Evolutionary conservation across 2,888 invertebrate genomes (phyloP).

Genomic region (Atethmia centrago): DNA sequence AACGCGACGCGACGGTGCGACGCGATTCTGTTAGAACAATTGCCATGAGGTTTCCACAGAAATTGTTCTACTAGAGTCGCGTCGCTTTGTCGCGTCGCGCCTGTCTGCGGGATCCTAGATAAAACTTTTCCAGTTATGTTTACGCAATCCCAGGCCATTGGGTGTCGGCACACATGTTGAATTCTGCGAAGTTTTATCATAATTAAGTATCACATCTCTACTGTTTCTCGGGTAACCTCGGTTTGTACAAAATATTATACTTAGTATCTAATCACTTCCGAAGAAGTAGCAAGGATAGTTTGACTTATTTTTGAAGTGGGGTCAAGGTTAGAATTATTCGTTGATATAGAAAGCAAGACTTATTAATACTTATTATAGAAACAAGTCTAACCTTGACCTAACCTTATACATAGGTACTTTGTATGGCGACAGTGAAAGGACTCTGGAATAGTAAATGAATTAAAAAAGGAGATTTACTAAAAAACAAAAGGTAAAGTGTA

Average conservation of each 20-base stretch:
- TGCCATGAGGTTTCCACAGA: no score
- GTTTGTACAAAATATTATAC: slow-evolving; percentile 47
- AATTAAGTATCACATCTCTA: slow-evolving; percentile 29
- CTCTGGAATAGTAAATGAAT: no score
- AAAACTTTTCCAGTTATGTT: slow-evolving; percentile 24
- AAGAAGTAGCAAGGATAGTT: slow-evolving; percentile 16
- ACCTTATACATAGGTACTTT: neutral
- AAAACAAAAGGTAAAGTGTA: neutral
- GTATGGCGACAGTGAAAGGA: neutral
- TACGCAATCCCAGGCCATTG: slow-evolving; percentile 28
- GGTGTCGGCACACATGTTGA: slow-evolving; percentile 16
- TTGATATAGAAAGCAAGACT: no score
- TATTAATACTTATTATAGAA: no score
- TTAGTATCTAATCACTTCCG: slow-evolving; percentile 28
- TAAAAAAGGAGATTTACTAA: neutral
- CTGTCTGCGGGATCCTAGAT: neutral
- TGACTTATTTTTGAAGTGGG: neutral
- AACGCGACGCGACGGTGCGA: no score
- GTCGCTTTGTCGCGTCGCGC: no score
- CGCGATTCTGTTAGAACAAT: no score
- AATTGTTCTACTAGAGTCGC: no score
- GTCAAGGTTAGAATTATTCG: neutral
- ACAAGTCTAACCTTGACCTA: no score
- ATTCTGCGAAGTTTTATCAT: slow-evolving; percentile 54
- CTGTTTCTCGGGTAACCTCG: slow-evolving; percentile 24